These are phyloP conservation scores for Antidorcas marsupialis DNA, from an alignment of 2,113 vertebrate species.

Conservation along the genomic window DNA sequence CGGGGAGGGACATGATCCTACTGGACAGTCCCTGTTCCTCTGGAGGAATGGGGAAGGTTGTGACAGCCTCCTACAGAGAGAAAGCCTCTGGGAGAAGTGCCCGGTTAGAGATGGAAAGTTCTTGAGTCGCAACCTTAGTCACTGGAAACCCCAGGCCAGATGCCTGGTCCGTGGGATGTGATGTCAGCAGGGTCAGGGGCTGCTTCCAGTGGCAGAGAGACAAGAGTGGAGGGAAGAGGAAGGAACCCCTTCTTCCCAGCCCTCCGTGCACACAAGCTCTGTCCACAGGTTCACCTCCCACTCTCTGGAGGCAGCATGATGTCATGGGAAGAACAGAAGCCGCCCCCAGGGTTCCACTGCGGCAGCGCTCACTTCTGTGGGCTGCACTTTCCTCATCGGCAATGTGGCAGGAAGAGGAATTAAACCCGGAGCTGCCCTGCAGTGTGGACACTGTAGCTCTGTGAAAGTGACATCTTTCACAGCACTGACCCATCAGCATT, in stretches of 20 bases:
- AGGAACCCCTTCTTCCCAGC: neutral
- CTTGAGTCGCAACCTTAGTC: slow-evolving; percentile 36
- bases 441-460: neutral
- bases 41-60: neutral
- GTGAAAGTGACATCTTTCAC: neutral
- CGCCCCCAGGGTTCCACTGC: rapidly evolving
- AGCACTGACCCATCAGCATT: neutral
- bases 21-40: neutral
- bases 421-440: neutral
- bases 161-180: slow-evolving; percentile 19
- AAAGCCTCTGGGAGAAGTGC: neutral
- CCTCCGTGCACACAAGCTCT: neutral
- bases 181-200: slow-evolving; percentile 17
- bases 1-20: rapidly evolving
- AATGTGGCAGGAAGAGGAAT: neutral
- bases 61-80: neutral
- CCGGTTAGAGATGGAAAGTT: slow-evolving; percentile 34
- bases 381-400: neutral
- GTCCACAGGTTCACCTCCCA: neutral
- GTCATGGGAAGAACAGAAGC: neutral
- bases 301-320: neutral
- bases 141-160: slow-evolving; percentile 59
- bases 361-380: rapidly evolving
- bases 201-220: neutral
- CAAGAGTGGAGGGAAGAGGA: neutral